These are phyloP conservation scores for Nettapus auritus DNA, from an alignment of 2,113 vertebrate genomes.

Conservation along the genomic window DNA sequence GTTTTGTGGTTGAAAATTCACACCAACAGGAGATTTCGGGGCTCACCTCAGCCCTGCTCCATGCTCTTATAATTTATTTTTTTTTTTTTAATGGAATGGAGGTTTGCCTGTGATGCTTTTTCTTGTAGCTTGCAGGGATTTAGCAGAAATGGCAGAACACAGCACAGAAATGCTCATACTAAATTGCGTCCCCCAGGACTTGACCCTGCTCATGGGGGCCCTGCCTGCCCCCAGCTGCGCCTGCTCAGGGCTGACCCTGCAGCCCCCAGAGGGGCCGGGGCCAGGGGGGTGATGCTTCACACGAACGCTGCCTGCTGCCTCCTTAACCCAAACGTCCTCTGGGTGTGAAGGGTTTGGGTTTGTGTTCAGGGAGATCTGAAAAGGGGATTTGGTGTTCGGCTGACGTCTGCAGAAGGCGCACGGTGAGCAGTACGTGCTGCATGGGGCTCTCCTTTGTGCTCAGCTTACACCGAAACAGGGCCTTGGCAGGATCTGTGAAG, in stretches of 20 bases:
- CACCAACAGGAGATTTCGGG: fast-evolving
- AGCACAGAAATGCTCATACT: background rate
- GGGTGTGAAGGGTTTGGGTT: background rate
- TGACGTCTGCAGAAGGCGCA: background rate
- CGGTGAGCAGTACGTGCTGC: background rate
- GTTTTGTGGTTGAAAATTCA: background rate
- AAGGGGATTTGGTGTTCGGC: background rate
- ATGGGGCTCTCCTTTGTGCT: background rate
- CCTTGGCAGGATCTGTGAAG: background rate
- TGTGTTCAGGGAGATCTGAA: background rate
- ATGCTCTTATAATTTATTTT: background rate
- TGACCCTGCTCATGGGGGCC: background rate
- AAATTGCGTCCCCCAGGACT: fast-evolving
- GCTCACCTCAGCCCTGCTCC: background rate
- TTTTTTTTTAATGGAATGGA: no score
- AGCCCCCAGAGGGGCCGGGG: background rate
- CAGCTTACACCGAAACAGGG: background rate
- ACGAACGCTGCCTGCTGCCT: background rate
- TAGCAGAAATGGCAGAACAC: background rate
- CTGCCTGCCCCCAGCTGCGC: no score
- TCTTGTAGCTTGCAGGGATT: background rate
- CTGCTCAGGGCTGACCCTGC: no score
- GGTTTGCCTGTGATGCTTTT: fast-evolving
- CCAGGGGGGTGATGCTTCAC: background rate
- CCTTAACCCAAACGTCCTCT: background rate